Base-by-base conservation (phyloP, 1,140 invertebrate genomes). In the Euwallacea fornicatus region DNA sequence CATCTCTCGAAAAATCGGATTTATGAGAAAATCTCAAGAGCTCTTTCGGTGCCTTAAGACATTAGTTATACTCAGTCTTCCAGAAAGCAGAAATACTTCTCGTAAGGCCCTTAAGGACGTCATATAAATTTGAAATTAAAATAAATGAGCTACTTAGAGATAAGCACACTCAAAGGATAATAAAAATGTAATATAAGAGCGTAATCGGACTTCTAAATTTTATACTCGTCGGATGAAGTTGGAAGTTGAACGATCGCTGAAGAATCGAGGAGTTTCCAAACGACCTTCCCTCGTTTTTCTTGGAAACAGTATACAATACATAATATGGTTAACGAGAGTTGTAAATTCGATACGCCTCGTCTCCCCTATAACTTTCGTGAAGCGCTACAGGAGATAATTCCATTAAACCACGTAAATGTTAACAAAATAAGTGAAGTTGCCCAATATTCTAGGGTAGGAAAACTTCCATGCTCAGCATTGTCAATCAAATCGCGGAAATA, bases 101-200 rank as follows among this genome's bases (percentile, higher is more conserved):
- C 54, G 54, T 56, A 62, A 61, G 54, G 59, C 50, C 50, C 67
- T 62, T 69, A 69, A 63, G 58, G 56, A 69, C 58, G 67, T 69
- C 67, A 69, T 61, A 69, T 69, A 69, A 69, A 69, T 69, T 41
- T 55, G 67, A 69, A 69, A 69, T 69, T 69, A 69, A 69, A 69
- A 69, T 61, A 69, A 69, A 69, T 69, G 67, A 69, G 67, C 67
- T 56, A 59, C 59, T 69, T 55, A 42, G n/a, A 69, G 67, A 69
- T 61, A 69, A 69, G 67, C 11, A 42, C 58, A 44, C 59, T 61
- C 42, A n/a, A 41, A 42, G 42, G 42, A 43, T 43, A 62, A 69
- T 69, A 62, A 69, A 69, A 69, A 56, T 69, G 10, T 69, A 69
- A 62, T 69, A 62, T 61, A 46, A 43, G 21, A 33, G 13, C 13